phyloP scores from a whole-genome alignment of 2,888 invertebrate genomes.

The Nephrotoma appendiculata region DNA sequence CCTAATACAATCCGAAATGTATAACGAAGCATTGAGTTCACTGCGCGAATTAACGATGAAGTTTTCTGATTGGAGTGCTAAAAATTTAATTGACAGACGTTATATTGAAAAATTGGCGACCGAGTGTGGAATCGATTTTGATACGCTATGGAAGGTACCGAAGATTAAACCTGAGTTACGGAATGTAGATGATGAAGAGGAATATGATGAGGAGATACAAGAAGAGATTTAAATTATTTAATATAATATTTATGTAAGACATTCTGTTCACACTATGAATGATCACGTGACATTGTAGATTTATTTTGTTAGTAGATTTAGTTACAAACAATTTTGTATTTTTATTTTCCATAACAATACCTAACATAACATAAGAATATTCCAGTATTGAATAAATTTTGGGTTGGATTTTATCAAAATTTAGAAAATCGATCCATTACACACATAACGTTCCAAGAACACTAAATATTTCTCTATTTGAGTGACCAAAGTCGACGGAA shows the following conservation, averaged over 20 bases:
- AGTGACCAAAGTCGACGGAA: no score
- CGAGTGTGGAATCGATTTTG: slow-evolving; percentile 30
- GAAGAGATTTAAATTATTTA: slow-evolving; percentile 12
- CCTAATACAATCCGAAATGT: slow-evolving; percentile 25
- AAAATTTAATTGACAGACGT: slow-evolving; percentile 24
- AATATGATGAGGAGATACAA: slow-evolving; percentile 19
- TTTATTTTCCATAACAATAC: background rate
- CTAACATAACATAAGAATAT: no score
- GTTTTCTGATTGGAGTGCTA: slow-evolving; percentile 27
- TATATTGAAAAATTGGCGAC: slow-evolving; percentile 27
- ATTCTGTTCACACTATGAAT: background rate
- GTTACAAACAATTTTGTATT: background rate
- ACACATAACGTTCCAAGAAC: no score
- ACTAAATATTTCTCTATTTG: no score
- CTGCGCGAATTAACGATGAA: slow-evolving; percentile 27
- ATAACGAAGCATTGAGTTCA: slow-evolving; percentile 25
- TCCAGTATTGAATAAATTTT: no score
- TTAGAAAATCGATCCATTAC: no score
- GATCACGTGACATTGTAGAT: background rate
- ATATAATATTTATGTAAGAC: background rate
- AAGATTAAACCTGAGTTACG: background rate
- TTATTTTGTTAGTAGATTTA: background rate
- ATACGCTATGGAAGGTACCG: slow-evolving; percentile 27
- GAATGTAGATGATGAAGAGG: slow-evolving; percentile 10
- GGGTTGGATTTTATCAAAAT: no score